Percentiles rank a stretch among this genome's conserved stretches.
phyloP scores from a whole-genome alignment of 2,888 invertebrate species.

The Rhopalosiphum nymphaeae region DNA sequence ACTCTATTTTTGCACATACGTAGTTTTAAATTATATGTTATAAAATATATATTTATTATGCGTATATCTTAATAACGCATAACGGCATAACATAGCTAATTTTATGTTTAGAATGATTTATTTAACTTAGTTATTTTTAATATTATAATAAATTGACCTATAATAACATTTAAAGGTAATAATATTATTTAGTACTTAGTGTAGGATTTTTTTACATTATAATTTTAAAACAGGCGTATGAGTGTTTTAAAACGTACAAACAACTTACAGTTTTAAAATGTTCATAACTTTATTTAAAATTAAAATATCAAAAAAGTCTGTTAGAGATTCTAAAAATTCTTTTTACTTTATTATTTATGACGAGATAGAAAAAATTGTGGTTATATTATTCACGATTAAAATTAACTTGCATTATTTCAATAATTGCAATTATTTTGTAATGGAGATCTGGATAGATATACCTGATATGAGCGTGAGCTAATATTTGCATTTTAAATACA shows the following conservation, averaged over 20 bases:
- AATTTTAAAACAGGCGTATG: neutral
- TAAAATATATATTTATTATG: neutral
- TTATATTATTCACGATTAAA: neutral
- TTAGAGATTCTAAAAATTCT: neutral
- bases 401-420: neutral
- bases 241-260: neutral
- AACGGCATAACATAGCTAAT: neutral
- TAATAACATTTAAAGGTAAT: neutral
- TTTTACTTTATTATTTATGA: neutral
- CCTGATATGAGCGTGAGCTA: neutral
- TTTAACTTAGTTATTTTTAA: neutral
- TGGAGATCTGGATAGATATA: neutral
- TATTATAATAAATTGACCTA: neutral
- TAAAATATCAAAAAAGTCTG: neutral
- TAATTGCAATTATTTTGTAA: neutral
- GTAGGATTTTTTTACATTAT: neutral
- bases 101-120: neutral
- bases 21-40: neutral
- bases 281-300: neutral
- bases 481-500: neutral
- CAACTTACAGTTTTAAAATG: neutral
- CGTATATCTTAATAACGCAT: neutral
- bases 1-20: neutral
- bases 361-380: neutral
- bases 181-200: neutral